phyloP scores from a whole-genome alignment of 2,797 vertebrate genomes.

The Cynodonichthys magdalenae region DNA sequence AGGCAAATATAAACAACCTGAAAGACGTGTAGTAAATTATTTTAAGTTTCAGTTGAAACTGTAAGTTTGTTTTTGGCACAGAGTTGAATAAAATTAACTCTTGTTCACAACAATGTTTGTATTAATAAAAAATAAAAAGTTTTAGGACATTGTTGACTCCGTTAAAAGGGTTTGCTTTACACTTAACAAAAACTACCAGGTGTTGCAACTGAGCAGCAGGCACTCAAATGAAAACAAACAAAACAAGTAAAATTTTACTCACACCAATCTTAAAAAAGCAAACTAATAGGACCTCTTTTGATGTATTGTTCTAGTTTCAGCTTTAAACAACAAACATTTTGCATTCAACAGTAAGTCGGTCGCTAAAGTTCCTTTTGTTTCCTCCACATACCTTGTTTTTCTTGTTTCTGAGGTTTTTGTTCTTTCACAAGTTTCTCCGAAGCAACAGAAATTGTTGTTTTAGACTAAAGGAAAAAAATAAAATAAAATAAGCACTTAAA shows the following conservation, averaged over 20 bases:
- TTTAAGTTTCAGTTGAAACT: not conserved
- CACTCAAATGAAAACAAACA: not conserved
- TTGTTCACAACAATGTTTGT: not conserved
- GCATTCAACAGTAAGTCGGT: too few relatives aligned
- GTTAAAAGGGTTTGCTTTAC: too few relatives aligned
- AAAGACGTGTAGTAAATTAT: not conserved
- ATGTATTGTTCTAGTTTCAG: not conserved
- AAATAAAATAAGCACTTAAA: not conserved
- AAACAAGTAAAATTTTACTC: not conserved
- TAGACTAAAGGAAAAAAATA: slow-evolving; percentile 76
- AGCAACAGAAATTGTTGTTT: slow-evolving; percentile 43
- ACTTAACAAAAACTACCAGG: too few relatives aligned
- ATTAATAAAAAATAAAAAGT: too few relatives aligned
- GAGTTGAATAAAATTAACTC: not conserved
- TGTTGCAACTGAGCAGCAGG: too few relatives aligned
- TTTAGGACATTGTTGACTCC: too few relatives aligned
- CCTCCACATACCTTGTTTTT: slow-evolving; percentile 84
- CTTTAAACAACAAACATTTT: not conserved
- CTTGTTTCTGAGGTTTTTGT: slow-evolving; percentile 78
- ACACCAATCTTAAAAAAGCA: not conserved
- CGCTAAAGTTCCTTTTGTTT: not conserved
- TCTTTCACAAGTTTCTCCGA: slow-evolving; percentile 67
- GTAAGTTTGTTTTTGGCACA: not conserved
- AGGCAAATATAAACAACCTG: not conserved
- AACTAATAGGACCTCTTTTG: not conserved